Base-by-base conservation (phyloP, 1,140 invertebrate species). In the Lepidostoma basale region DNA sequence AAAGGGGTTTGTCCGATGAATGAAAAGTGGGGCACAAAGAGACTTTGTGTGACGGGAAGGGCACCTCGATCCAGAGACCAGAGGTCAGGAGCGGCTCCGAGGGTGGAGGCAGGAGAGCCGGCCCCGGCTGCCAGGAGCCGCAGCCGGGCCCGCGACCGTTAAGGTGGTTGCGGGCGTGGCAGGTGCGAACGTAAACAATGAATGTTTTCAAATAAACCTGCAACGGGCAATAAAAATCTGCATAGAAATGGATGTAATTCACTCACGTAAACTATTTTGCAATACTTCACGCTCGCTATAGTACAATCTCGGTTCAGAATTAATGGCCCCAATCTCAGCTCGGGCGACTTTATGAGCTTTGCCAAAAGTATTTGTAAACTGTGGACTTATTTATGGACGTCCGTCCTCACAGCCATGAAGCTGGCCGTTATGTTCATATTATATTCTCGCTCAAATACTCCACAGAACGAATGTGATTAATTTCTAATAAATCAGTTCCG, bases 171-270 rank as follows among this genome's bases (percentile, higher is more conserved):
- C 69, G 69, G 69, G 69, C 64, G 69, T 70, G 69, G 69, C 64
- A 70, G 63, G 64, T 67, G 47, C 14, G 28, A 70, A 70, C 69
- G 69, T 67, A 70, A 66, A 70, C 58, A 70, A 62, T 20, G 40
- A 62, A 23, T 59, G 33, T 56, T 56, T 33, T 56, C 26, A 30
- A 56, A 56, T 36, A 33, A 30, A 30, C 4, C 52, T 14, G n/a
- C 3, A 14, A 2, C 39, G n/a, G 30, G 12, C 25, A 25, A 14
- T 8, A 2, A 30, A 44, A 42, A 25, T n/a, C 58, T 36, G 28
- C 3, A 9, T 49, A 9, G 18, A 49, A 49, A 22, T 49, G 20
- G 18, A 22, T 49, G 45, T 22, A 49, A 23, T 22, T 20, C 20
- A 22, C 45, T 10, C 45, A 12, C 18, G 45, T 36, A 9, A n/a